Evolutionary conservation across 2,797 vertebrate genomes (phyloP).

Genomic region (Gobio occitaniae): DNA sequence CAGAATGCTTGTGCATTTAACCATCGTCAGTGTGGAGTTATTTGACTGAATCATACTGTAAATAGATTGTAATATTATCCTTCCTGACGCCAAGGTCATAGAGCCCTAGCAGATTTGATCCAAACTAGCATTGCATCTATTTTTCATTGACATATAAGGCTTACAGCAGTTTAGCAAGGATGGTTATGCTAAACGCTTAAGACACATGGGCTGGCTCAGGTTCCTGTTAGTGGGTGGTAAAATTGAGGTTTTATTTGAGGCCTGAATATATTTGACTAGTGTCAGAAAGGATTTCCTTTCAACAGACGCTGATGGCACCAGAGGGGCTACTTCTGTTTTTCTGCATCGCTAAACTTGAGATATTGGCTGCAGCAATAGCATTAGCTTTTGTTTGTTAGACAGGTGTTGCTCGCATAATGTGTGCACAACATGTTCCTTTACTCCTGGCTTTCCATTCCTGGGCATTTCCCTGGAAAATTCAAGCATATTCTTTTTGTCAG

Average conservation of each 20-base stretch:
- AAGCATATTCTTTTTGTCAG: slow-evolving; percentile 59
- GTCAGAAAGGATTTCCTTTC: slow-evolving; percentile 38
- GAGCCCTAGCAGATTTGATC: not conserved
- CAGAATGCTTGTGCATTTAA: not conserved
- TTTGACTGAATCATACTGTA: not conserved
- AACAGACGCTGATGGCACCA: slow-evolving; percentile 35
- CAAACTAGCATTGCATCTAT: slow-evolving; percentile 8
- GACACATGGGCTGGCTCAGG: slow-evolving; percentile 10
- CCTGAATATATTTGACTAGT: slow-evolving; percentile 48
- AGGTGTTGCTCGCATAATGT: slow-evolving; percentile 8
- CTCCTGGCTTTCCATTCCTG: slow-evolving; percentile 36
- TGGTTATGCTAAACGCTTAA: slow-evolving; percentile 25
- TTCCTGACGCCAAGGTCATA: slow-evolving; percentile 11
- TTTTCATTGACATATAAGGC: not conserved
- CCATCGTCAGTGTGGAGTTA: not conserved
- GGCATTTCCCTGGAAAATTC: slow-evolving; percentile 38
- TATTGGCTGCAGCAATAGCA: slow-evolving; percentile 6
- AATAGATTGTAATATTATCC: not conserved
- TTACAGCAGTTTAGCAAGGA: slow-evolving; percentile 1
- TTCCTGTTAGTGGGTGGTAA: slow-evolving; percentile 24
- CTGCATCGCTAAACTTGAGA: slow-evolving; percentile 14
- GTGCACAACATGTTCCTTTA: slow-evolving; percentile 48
- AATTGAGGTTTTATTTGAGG: slow-evolving; percentile 31
- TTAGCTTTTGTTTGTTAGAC: slow-evolving; percentile 30
- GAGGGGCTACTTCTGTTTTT: slow-evolving; percentile 38